Evolutionary conservation across 2,888 invertebrate species (phyloP).

Genomic region (Diarsia brunnea): DNA sequence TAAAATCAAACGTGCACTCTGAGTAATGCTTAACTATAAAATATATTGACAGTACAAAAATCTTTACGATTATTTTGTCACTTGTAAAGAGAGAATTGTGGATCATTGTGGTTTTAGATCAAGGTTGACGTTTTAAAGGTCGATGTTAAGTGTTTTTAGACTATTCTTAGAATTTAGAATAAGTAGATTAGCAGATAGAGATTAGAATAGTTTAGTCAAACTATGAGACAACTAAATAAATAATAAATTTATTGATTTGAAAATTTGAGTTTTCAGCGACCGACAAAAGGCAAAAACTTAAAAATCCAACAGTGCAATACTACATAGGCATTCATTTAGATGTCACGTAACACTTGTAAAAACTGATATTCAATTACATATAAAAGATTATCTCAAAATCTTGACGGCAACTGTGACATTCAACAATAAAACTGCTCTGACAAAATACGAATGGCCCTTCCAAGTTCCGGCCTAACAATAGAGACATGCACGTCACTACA

Average conservation of each 20-base stretch:
- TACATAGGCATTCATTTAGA: not conserved
- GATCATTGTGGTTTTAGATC: not conserved
- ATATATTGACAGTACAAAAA: constrained; percentile 43
- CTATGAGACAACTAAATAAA: not conserved
- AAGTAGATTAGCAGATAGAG: too few relatives aligned
- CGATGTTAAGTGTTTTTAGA: not conserved
- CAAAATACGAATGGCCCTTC: constrained; percentile 10
- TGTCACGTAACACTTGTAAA: not conserved
- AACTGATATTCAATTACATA: not conserved
- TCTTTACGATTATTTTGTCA: constrained; percentile 43
- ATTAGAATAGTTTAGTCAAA: not conserved
- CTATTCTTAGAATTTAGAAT: not conserved
- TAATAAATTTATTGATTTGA: not conserved
- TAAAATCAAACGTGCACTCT: constrained; percentile 55
- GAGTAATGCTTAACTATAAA: constrained; percentile 46
- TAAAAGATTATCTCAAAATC: not conserved
- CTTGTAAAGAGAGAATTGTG: constrained; percentile 7
- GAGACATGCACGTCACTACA: constrained; percentile 69
- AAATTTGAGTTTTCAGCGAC: not conserved
- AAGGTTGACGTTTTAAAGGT: not conserved
- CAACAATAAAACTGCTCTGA: not conserved
- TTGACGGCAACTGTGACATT: not conserved
- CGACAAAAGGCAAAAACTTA: not conserved
- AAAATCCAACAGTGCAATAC: not conserved
- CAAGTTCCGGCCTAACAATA: constrained; percentile 62